A percentile compares a stretch with the other conserved stretches of the same genome.
phyloP scores from a whole-genome alignment of 2,113 vertebrate genomes.

The Cynocephalus volans region DNA sequence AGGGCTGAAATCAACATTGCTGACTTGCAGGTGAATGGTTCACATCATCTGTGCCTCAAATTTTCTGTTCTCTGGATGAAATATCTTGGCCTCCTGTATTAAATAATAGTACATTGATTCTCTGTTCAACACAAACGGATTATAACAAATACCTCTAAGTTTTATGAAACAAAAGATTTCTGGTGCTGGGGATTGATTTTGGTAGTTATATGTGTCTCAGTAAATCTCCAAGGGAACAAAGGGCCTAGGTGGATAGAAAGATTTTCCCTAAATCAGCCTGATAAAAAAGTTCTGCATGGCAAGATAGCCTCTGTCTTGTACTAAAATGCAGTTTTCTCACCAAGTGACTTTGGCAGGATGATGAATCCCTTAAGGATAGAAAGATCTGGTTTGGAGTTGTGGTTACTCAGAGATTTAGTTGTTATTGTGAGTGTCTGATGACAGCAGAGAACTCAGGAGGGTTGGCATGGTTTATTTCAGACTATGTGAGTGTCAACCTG shows the following conservation, averaged over 20 bases:
- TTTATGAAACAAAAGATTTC: slow-evolving; percentile 80
- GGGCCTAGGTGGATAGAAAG: not conserved
- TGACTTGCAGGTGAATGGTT: not conserved
- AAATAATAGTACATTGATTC: slow-evolving; percentile 74
- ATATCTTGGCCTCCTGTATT: slow-evolving; percentile 52
- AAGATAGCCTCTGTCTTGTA: not conserved
- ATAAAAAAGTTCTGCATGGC: slow-evolving; percentile 44
- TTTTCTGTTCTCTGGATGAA: not conserved
- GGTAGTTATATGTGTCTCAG: slow-evolving; percentile 74
- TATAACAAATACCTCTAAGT: slow-evolving; percentile 68
- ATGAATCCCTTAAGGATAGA: not conserved
- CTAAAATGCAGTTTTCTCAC: slow-evolving; percentile 44
- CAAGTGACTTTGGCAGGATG: not conserved
- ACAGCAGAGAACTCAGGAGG: not conserved
- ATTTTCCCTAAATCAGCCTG: slow-evolving; percentile 51
- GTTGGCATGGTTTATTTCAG: not conserved
- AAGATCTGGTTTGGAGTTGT: not conserved
- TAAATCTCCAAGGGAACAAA: slow-evolving; percentile 61
- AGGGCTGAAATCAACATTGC: not conserved
- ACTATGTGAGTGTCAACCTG: not conserved
- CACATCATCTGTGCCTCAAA: not conserved
- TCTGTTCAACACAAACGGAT: slow-evolving; percentile 54
- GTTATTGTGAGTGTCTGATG: not conserved
- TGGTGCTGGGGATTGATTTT: slow-evolving; percentile 80
- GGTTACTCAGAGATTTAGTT: not conserved